Evolutionary conservation across 2,797 vertebrate genomes (phyloP), one percentile per base, ranked within the genome.

Genomic region (Ispidina picta): DNA sequence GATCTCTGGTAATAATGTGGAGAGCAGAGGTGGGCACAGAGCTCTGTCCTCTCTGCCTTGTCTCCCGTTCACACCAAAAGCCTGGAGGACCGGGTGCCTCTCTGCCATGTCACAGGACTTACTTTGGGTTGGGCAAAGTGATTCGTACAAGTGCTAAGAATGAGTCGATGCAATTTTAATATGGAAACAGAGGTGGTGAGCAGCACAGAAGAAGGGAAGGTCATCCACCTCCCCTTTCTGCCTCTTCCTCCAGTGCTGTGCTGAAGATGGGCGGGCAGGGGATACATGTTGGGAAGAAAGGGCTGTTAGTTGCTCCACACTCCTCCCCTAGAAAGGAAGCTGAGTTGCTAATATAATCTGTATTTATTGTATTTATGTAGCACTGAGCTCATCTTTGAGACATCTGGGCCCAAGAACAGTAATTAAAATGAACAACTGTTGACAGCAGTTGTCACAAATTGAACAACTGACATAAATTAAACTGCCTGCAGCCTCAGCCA

Each of bases 341-440:
- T 29, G 69, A 72, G 77, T 74, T 75, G 83, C 83, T 93, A 94
- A 86, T 95, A 93, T 86, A 90, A 79, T 93, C 62, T 86, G 60
- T 94, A 94, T 94, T 95, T 94, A 78, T 79, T 92, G 56, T 91
- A 86, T 95, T 95, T 95, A 90, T 94, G 90, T 77, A 78, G 81
- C 81, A 87, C 79, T 96, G 95, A 95, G 90, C 86, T 96, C 94
- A 94, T 93, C 89, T 94, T 83, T 83, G 89, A 94, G 92, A 91
- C 90, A 91, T 92, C 91, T 89, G 86, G 93, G 75, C 82, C 92
- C 73, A 94, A 83, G 80, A 94, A 74, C 55, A 68, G 94, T 93
- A 95, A 97, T 96, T 91, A 88, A 94, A 92, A 94, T 80, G 94
- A 95, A 94, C 95, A 97, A 92, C 96, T 97, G 96, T 91, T 94